Evolutionary conservation across 2,888 invertebrate genomes (phyloP).

Genomic region (Tiphia femorata): DNA sequence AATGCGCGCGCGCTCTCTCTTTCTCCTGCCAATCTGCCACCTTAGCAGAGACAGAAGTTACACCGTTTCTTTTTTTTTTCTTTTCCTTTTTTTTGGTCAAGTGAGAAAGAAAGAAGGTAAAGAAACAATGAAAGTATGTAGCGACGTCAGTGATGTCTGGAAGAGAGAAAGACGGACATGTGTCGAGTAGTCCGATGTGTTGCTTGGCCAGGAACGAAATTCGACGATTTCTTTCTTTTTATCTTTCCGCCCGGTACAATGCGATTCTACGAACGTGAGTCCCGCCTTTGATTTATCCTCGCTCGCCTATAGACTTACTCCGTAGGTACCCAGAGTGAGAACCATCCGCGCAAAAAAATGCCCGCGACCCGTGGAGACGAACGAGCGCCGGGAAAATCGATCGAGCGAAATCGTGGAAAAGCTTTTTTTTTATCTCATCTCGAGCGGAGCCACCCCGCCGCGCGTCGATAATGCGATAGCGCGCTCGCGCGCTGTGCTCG

Average conservation of each 20-base stretch:
- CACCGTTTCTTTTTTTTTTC: slow-evolving; percentile 56
- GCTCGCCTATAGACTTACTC: no score
- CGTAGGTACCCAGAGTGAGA: no score
- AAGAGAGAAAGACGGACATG: slow-evolving; percentile 26
- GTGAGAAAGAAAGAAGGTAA: slow-evolving; percentile 2
- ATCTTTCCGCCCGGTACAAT: background rate
- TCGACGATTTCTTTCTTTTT: slow-evolving; percentile 17
- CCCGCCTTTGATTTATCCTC: no score
- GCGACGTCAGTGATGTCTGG: slow-evolving; percentile 28
- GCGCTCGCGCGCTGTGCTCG: slow-evolving; percentile 31
- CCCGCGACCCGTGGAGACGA: no score
- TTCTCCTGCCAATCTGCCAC: no score
- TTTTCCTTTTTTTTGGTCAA: slow-evolving; percentile 47
- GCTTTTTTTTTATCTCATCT: no score
- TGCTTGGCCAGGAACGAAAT: slow-evolving; percentile 55
- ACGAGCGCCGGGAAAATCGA: no score
- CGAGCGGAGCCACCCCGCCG: slow-evolving; percentile 22
- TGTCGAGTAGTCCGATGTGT: slow-evolving; percentile 56
- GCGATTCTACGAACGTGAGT: no score
- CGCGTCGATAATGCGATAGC: slow-evolving; percentile 55
- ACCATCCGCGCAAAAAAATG: no score
- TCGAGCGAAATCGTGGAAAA: no score
- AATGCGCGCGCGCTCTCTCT: no score
- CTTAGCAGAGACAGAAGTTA: slow-evolving; percentile 50
- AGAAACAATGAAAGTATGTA: slow-evolving; percentile 2